phyloP scores from a whole-genome alignment of 2,888 invertebrate genomes.

The Megaustenia siamemsis region DNA sequence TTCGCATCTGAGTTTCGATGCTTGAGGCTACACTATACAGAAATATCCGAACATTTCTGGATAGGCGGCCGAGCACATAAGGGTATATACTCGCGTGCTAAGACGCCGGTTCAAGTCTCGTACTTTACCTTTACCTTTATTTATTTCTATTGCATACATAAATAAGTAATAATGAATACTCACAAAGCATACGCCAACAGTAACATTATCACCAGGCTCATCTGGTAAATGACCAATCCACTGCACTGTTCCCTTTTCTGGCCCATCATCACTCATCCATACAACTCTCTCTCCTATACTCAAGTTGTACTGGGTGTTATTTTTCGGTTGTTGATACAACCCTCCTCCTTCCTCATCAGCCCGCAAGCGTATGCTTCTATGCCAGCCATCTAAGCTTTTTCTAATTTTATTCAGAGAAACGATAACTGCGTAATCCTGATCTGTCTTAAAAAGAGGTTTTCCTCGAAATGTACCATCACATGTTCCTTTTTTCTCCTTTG shows the following conservation, averaged over 20 bases:
- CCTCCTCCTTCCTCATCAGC: constrained; percentile 49
- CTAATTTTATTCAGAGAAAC: constrained; percentile 68
- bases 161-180: constrained; percentile 75
- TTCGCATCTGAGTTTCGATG: too few species aligned
- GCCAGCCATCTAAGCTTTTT: constrained; percentile 58
- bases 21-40: too few species aligned
- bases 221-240: constrained; percentile 82
- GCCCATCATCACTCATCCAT: constrained; percentile 82
- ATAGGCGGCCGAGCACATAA: too few species aligned
- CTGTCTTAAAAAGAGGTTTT: constrained; percentile 65
- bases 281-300: constrained; percentile 81
- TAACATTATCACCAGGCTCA: constrained; percentile 79
- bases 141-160: too few species aligned
- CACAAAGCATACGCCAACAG: constrained; percentile 83
- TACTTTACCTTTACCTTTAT: too few species aligned
- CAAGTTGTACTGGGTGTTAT: constrained; percentile 60
- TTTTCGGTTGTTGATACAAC: constrained; percentile 13
- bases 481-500: constrained; percentile 64
- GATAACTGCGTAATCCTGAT: constrained; percentile 67
- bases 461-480: constrained; percentile 69
- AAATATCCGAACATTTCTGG: too few species aligned
- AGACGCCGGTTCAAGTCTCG: too few species aligned
- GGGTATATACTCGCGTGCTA: too few species aligned
- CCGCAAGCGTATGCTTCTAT: constrained; percentile 48
- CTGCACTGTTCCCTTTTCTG: constrained; percentile 81